Base-by-base conservation (phyloP, 2,888 invertebrate genomes). In the Agriotes lineatus region DNA sequence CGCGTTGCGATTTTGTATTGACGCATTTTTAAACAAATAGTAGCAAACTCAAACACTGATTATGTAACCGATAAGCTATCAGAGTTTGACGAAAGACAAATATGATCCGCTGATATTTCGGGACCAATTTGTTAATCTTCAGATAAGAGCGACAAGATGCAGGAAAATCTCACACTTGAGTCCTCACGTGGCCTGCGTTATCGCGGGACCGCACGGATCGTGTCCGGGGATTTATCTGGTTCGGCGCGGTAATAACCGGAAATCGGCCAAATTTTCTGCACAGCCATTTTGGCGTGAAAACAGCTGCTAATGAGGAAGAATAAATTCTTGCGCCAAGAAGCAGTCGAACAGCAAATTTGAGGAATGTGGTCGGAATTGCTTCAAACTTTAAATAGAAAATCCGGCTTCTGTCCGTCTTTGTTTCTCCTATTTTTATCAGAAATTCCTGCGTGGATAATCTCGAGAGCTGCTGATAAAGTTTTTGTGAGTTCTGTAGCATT, bases 221-320 rank as follows among this genome's bases (percentile, higher is more conserved):
- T n/a, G n/a, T n/a, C n/a, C n/a, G n/a, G 37, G 12, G 37, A 12
- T 2, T 14, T 39, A 39, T 35, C 6, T 33, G 9, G 33, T 2
- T 12, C 1, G n/a, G 12, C 14, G n/a, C 5, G 37, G 14, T 14
- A 12, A 5, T 42, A 42, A 16, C 16, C 42, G 7, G 16, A 7
- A 16, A 42, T 16, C 16, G 14, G 16, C 42, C 9, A 7, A 18
- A 12, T 42, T 42, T 42, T 14, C 16, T n/a, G n/a, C n/a, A 9
- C 42, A 42, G 42, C 42, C 42, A 45, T 45, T 45, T 37, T 20
- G 5, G 20, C 19, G 45, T 45, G 48, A 48, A 48, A 48, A 48
- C 22, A 48, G 48, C 22, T 48, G 25, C 22, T 48, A 48, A 48
- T 48, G 22, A 48, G 22, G 22, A 48, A 12, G 6, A 48, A 48